Percentiles rank a stretch among this genome's conserved stretches.
phyloP scores from a whole-genome alignment of 1,140 invertebrate genomes.

The Trichoplusia ni region DNA sequence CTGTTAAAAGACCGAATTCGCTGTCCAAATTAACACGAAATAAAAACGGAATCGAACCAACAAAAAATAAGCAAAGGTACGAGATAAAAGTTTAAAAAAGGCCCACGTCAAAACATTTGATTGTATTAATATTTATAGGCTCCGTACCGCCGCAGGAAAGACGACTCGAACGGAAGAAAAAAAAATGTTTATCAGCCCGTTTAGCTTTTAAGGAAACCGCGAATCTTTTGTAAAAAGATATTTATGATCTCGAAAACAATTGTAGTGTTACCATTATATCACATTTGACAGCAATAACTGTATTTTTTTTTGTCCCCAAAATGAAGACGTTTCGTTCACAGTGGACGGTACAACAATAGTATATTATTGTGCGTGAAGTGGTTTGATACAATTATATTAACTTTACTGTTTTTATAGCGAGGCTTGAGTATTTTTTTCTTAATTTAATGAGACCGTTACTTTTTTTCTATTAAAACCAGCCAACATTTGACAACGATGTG shows the following conservation, averaged over 20 bases:
- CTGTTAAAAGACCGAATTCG: slow-evolving; percentile 82
- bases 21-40: slow-evolving; percentile 83
- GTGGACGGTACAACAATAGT: slow-evolving; percentile 49
- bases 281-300: slow-evolving; percentile 76
- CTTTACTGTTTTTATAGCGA: slow-evolving; percentile 8
- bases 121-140: slow-evolving; percentile 81
- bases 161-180: slow-evolving; percentile 58
- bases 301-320: slow-evolving; percentile 61
- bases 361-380: slow-evolving; percentile 42
- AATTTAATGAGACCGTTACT: slow-evolving; percentile 11
- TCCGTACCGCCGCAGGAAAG: slow-evolving; percentile 73
- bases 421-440: slow-evolving; percentile 4
- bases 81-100: slow-evolving; percentile 80
- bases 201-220: slow-evolving; percentile 80
- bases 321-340: slow-evolving; percentile 70
- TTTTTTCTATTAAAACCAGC: slow-evolving; percentile 17
- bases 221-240: slow-evolving; percentile 76
- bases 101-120: slow-evolving; percentile 81
- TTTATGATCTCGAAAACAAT: slow-evolving; percentile 79
- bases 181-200: slow-evolving; percentile 78
- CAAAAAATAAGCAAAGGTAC: slow-evolving; percentile 77
- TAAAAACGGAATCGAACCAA: slow-evolving; percentile 78
- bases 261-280: slow-evolving; percentile 77
- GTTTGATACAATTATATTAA: slow-evolving; percentile 28
- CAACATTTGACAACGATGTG: no score